Percentiles rank a stretch among this genome's conserved stretches.
phyloP scores from a whole-genome alignment of 1,140 invertebrate species.

The Amyelois transitella region DNA sequence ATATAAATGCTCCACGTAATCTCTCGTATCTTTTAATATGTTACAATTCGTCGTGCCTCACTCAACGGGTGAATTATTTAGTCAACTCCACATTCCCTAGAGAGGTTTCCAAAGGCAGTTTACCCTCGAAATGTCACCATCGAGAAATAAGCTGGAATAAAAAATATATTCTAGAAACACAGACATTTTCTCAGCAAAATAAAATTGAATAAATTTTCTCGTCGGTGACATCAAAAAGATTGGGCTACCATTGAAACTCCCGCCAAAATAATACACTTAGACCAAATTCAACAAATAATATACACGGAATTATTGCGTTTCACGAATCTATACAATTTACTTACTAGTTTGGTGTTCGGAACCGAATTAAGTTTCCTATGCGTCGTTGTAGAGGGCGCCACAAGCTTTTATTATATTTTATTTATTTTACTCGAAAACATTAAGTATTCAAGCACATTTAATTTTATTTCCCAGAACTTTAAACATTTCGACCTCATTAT shows the following conservation, averaged over 20 bases:
- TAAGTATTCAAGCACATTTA: too few relatives aligned
- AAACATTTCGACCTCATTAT: too few relatives aligned
- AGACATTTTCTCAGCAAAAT: too few relatives aligned
- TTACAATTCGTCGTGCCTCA: constrained; percentile 51
- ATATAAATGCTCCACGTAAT: constrained; percentile 55
- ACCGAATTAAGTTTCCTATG: constrained; percentile 46
- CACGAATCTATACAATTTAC: constrained; percentile 52
- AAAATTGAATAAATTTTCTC: too few relatives aligned
- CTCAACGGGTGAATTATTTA: constrained; percentile 64
- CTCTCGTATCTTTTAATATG: constrained; percentile 40
- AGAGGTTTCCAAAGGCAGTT: neutral
- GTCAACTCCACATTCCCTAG: constrained; percentile 20
- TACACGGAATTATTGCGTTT: constrained; percentile 64
- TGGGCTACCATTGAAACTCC: neutral
- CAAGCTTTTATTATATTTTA: constrained; percentile 18
- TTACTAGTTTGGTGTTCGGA: constrained; percentile 65
- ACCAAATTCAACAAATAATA: constrained; percentile 63
- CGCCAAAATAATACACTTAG: constrained; percentile 16
- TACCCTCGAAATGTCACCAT: neutral
- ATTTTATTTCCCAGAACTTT: too few relatives aligned
- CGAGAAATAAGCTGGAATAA: neutral
- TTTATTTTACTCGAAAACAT: too few relatives aligned
- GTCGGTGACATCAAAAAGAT: too few relatives aligned
- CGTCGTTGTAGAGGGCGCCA: constrained; percentile 25
- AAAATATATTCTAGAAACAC: too few relatives aligned